These are phyloP conservation scores for Brachionus asplanchnoidis DNA, from an alignment of 1,140 invertebrate genomes.

Conservation along the genomic window DNA sequence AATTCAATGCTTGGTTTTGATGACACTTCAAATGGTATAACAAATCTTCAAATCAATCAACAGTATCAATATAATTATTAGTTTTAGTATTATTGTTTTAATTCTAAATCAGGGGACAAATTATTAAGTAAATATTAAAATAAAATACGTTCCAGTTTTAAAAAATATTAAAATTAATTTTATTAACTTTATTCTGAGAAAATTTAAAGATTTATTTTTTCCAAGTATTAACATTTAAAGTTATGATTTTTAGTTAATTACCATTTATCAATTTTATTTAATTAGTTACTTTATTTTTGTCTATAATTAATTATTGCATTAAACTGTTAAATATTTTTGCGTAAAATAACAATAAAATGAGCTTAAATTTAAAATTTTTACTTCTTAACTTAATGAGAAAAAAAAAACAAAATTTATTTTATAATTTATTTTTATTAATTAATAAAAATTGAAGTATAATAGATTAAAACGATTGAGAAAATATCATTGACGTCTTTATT, in stretches of 20 bases:
- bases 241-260: background rate
- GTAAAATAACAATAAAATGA: too few species aligned
- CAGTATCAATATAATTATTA: background rate
- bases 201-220: background rate
- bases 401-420: too few species aligned
- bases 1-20: conserved; percentile 30
- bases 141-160: background rate
- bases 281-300: background rate
- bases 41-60: background rate
- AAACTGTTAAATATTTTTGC: too few species aligned
- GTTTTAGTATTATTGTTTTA: background rate
- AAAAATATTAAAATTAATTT: background rate
- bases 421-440: too few species aligned
- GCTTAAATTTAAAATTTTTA: too few species aligned
- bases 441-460: too few species aligned
- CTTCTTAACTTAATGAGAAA: too few species aligned
- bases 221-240: background rate
- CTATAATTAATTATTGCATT: background rate
- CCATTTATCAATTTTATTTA: background rate
- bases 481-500: background rate
- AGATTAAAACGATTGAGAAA: background rate
- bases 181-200: background rate
- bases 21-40: background rate
- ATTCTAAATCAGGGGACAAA: background rate
- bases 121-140: background rate